Base-by-base conservation (phyloP, 2,888 invertebrate species). In the Nineta flava region DNA sequence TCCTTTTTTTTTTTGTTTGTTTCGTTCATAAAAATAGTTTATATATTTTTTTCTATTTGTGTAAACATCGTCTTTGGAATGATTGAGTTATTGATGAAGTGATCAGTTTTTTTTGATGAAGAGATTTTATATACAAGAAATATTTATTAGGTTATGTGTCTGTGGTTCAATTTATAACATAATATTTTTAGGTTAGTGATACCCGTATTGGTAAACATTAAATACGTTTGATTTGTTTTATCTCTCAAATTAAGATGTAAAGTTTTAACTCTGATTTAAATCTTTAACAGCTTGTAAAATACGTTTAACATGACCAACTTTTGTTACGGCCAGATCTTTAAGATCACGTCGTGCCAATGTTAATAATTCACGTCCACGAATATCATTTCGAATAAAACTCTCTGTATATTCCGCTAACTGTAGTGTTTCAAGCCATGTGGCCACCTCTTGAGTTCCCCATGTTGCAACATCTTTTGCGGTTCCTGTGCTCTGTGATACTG, bases 291-390 rank as follows among this genome's bases (percentile, higher is more conserved):
- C 92, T 65, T 92, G 90, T 55, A 93, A 78, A 57, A 97, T 87
- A 61, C 96, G 78, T 70, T 96, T 96, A 31, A 95, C 83, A 65
- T 96, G 96, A 1, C 96, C 96, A 47, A 96, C 90, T 71, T 96
- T 96, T 9, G 84, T 83, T 49, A 96, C 84, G 9, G 95, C 95
- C 44, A 96, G 74, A 56, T 96, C 96, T 64, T 92, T 81, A 4
- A 90, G 73, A 65, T 91, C 90, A 13, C 92, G 72, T 48, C 94
- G 72, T 2, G 92, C 92, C 51, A 97, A 69, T 1, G 86, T 81
- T 3, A 94, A 72, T 31, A 96, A 72, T 63, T 95, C 95, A 34
- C 85, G 75, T 2, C 95, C 96, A 32, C 91, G 80, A 59, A 96
- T 87, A 68, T 96, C 95, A 64, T 96, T 90, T 50, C 81, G 81